Percentiles rank a stretch among this genome's conserved stretches.
Evolutionary conservation across 2,113 vertebrate genomes (phyloP).

Genomic region (Lasiurus cinereus): DNA sequence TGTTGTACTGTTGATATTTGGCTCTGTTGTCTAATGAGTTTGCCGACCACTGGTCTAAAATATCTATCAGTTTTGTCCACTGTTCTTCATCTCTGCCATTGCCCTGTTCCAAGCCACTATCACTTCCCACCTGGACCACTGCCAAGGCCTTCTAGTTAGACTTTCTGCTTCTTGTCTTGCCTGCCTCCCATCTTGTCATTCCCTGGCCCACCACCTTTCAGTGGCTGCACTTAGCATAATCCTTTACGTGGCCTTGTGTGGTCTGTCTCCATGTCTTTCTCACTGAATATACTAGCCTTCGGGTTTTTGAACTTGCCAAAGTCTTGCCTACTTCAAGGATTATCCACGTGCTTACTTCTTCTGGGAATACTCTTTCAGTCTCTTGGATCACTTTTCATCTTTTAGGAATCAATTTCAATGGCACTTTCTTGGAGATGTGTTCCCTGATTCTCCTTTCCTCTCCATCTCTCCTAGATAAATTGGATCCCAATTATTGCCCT

Average conservation of each 20-base stretch:
- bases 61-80: neutral
- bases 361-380: neutral
- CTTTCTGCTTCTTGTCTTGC: slow-evolving; percentile 49
- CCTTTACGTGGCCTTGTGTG: neutral
- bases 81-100: slow-evolving; percentile 7
- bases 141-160: slow-evolving; percentile 5
- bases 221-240: neutral
- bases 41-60: neutral
- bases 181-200: slow-evolving; percentile 37
- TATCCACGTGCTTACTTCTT: neutral
- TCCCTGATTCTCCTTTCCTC: neutral
- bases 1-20: too few species aligned
- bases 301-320: slow-evolving; percentile 42
- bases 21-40: too few species aligned
- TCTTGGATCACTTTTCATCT: slow-evolving; percentile 8
- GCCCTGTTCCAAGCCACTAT: slow-evolving; percentile 3
- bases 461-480: neutral
- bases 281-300: neutral
- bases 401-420: neutral
- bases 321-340: slow-evolving; percentile 36
- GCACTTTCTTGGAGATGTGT: neutral
- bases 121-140: neutral
- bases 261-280: neutral
- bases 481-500: neutral
- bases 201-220: slow-evolving; percentile 69